These are phyloP conservation scores for Cariama cristata DNA, from an alignment of 2,113 vertebrate species.

Conservation along the genomic window DNA sequence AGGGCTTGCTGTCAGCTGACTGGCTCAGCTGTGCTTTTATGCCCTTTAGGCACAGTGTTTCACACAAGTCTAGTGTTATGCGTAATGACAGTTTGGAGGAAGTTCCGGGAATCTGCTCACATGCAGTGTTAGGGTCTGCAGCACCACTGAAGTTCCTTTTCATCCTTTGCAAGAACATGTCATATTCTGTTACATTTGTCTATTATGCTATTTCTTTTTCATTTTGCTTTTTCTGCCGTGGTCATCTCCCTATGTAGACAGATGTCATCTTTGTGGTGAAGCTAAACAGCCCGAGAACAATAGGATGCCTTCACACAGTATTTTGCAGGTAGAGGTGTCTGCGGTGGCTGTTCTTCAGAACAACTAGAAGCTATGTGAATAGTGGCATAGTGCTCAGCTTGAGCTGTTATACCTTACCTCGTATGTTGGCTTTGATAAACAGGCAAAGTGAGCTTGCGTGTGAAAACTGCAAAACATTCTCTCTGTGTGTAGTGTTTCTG, in stretches of 20 bases:
- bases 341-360: background rate
- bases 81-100: background rate
- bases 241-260: background rate
- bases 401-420: background rate
- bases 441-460: background rate
- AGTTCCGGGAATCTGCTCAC: background rate
- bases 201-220: background rate
- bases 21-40: background rate
- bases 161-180: background rate
- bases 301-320: background rate
- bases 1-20: background rate
- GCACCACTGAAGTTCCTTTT: background rate
- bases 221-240: background rate
- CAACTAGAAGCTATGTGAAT: background rate
- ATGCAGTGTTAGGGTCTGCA: background rate
- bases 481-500: background rate
- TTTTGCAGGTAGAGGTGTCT: background rate
- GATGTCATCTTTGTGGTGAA: background rate
- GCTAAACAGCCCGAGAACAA: fast-evolving
- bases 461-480: background rate
- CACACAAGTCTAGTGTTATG: background rate
- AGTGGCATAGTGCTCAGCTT: background rate
- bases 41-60: background rate
- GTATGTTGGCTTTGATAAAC: background rate
- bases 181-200: background rate